Evolutionary conservation across 2,888 invertebrate species (phyloP), one percentile per base, ranked within the genome.

Genomic region (Chrysolina americana): DNA sequence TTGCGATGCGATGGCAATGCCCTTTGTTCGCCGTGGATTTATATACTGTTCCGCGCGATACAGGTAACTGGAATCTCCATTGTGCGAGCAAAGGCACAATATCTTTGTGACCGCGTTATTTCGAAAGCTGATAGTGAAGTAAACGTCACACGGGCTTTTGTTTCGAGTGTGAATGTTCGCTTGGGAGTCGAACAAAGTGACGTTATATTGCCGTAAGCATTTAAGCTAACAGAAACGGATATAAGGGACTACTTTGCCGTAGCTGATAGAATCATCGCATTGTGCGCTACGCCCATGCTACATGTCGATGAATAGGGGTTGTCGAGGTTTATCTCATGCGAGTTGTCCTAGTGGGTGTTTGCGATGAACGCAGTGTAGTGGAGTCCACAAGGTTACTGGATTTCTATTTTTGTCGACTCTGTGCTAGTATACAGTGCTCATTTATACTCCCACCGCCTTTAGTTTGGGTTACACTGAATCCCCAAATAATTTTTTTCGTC

Each of bases 1-100:
- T 53, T 41, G 68, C 59, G 59, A 11, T 8, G 59, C 59, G n/a
- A 53, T 53, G 70, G 64, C 28, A 62, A 62, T 70, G 69, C 59
- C 74, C 75, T 78, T 82, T 82, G 82, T 82, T 78, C 68, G 65
- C 69, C 70, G 47, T 71, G 76, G 76, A 79, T 80, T 79, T 80
- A 78, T 80, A 75, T 56, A 73, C 63, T 41, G 56, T 73, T 62
- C 72, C 75, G 74, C 70, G 65, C 74, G 73, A 76, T 78, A 77
- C 79, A 79, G 81, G 79, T 78, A 72, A 80, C 79, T 76, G 69
- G 77, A 77, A 75, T 73, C 76, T 73, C 78, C 73, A 80, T 81
- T 79, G 79, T 82, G 75, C 75, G 65, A 71, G 66, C 47, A 66
- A 66, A 73, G 72, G 73, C 76, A 79, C 79, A 82, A 81, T 81